Conservation (phyloP, 2,797 vertebrate genomes). For the Myiothlypis coronata region DNA sequence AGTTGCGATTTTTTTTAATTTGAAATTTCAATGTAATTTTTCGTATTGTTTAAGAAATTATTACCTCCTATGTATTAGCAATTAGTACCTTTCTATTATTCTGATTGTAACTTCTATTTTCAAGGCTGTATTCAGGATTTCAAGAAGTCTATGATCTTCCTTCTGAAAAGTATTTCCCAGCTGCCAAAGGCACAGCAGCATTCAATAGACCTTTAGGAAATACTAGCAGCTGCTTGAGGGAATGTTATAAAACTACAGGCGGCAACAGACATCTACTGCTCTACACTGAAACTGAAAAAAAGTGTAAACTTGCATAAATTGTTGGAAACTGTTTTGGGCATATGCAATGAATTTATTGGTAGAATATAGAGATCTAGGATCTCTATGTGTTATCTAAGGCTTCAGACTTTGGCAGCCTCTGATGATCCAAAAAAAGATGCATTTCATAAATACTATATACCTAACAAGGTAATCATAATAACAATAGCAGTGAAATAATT, state of each 20-base stretch:
- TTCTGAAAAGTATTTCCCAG: background rate
- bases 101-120: background rate
- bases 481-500: background rate
- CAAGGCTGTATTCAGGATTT: background rate
- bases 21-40: background rate
- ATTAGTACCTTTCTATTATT: background rate
- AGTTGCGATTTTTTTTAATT: background rate
- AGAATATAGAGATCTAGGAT: background rate
- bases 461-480: background rate
- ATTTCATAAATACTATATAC: background rate
- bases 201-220: background rate
- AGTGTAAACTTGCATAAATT: background rate
- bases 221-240: background rate
- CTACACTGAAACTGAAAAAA: background rate
- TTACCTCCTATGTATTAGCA: background rate
- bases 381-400: background rate
- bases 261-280: background rate
- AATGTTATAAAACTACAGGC: background rate
- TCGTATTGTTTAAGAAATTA: background rate
- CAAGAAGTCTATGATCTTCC: background rate
- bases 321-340: background rate
- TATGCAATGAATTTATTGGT: background rate
- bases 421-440: background rate
- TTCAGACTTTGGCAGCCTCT: background rate
- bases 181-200: background rate